These are phyloP conservation scores for Epirrita christyi DNA, from an alignment of 2,888 invertebrate species.

Conservation along the genomic window DNA sequence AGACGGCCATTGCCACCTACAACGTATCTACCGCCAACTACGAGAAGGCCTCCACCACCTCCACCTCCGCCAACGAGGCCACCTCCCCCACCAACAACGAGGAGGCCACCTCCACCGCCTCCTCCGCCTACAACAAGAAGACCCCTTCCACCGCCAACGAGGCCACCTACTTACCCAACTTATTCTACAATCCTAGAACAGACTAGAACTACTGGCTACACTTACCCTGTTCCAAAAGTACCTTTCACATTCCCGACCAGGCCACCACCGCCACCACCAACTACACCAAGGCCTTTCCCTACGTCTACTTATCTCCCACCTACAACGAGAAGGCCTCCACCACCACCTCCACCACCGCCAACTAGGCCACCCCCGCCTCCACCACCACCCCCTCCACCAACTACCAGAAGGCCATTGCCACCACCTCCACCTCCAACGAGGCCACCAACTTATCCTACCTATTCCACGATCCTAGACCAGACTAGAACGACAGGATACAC, in stretches of 20 bases:
- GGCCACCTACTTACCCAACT: conserved; percentile 38
- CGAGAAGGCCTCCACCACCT: conserved; percentile 24
- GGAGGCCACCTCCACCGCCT: conserved; percentile 24
- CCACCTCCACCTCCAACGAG: conserved; percentile 30
- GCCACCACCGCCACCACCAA: conserved; percentile 30
- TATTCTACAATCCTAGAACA: conserved; percentile 39
- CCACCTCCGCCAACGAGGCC: conserved; percentile 29
- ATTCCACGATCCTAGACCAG: conserved; percentile 1
- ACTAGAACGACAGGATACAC: conserved; percentile 7
- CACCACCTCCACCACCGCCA: conserved; percentile 33
- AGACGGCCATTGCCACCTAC: conserved; percentile 32
- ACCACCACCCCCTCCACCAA: conserved; percentile 32
- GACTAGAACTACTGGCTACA: conserved; percentile 45
- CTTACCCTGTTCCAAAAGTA: conserved; percentile 37
- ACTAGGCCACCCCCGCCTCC: conserved; percentile 32
- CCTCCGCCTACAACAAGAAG: conserved; percentile 35
- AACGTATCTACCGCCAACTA: conserved; percentile 23
- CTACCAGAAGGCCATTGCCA: conserved; percentile 24
- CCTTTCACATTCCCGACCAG: conserved; percentile 36
- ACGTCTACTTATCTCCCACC: conserved; percentile 37
- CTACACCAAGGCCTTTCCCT: conserved; percentile 38
- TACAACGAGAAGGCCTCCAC: conserved; percentile 31
- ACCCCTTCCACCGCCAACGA: conserved; percentile 30
- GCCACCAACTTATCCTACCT: conserved; percentile 14
- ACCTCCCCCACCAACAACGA: conserved; percentile 25